Base-by-base conservation (phyloP, 2,113 vertebrate genomes). In the Xiphophorus couchianus region DNA sequence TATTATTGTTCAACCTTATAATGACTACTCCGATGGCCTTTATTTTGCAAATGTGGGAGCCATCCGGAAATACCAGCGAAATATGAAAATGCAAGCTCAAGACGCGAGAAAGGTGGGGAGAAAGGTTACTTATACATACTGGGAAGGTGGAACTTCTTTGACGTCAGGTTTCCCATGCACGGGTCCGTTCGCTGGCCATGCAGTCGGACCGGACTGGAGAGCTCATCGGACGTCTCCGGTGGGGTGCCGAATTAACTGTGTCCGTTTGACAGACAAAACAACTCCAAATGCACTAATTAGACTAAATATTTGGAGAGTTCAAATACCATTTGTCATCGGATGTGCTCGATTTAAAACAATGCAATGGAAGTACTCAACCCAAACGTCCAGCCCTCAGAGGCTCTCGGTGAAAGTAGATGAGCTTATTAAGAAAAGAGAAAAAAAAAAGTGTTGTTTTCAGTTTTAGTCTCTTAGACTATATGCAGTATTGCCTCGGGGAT, bases 51-150 rank as follows among this genome's bases (percentile, higher is more conserved):
- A 89, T 87, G 86, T 83, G 76, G 89, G 91, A 93, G 89, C 87
- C 89, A 89, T 92, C 83, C 89, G 87, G 93, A 94, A 94, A 93
- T 94, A 93, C 93, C 93, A 90, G 42, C 31, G 81, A 90, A 93
- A 89, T 91, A 92, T 92, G 92, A 93, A 93, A 92, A 91, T 86
- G 88, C 82, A 73, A 69, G 64, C 83, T 85, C 75, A 83, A 78
- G 37, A 64, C 70, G 68, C 74, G 79, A 83, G 73, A 66, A 73
- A 73, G 51, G 51, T 73, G 58, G 51, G 74, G 74, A 69, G 66
- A 74, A 78, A 85, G 88, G 88, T 83, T 88, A 82, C 86, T 84
- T 86, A 80, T 87, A 87, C 35, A 37, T 12, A 37, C 35, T 85
- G 75, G 67, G 83, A 88, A 74, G 68, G 69, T 70, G 71, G 71